Conservation (phyloP, 2,113 vertebrate genomes). For the Isurus oxyrinchus region DNA sequence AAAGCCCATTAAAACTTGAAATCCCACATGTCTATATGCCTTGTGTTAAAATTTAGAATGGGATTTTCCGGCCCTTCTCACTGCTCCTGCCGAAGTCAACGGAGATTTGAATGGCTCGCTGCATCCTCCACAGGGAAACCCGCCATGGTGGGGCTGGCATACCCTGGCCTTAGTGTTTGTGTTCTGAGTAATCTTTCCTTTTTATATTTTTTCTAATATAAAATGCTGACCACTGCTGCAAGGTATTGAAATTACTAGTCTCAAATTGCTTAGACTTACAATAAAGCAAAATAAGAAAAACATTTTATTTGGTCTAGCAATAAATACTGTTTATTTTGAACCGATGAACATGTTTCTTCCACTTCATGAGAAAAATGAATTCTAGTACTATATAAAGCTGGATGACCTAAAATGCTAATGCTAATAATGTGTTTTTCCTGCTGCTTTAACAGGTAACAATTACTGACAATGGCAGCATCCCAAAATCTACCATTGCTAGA, state of each 20-base stretch:
- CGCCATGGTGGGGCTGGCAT: too few species aligned
- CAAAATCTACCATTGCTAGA: constrained; percentile 73
- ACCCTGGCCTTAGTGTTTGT: neutral
- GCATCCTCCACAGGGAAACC: too few species aligned
- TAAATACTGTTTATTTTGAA: neutral
- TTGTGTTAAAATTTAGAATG: neutral
- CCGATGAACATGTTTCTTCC: too few species aligned
- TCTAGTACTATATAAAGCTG: neutral
- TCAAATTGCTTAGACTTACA: neutral
- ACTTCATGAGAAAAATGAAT: neutral
- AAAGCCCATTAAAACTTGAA: neutral
- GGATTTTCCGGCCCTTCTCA: too few species aligned
- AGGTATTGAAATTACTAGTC: neutral
- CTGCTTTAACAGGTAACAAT: constrained; percentile 69
- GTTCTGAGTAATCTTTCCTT: neutral
- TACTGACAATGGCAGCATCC: constrained; percentile 72
- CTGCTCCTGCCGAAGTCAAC: too few species aligned
- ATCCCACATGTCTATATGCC: neutral
- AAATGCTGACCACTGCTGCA: neutral
- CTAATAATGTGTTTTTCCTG: neutral
- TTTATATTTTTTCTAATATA: neutral
- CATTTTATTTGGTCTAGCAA: neutral
- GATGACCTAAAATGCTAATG: neutral
- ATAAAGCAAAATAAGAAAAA: neutral
- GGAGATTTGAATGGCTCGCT: too few species aligned